Evolutionary conservation across 2,888 invertebrate species (phyloP), one percentile per base, ranked within the genome.

Genomic region (Ceratothoa steindachneri): DNA sequence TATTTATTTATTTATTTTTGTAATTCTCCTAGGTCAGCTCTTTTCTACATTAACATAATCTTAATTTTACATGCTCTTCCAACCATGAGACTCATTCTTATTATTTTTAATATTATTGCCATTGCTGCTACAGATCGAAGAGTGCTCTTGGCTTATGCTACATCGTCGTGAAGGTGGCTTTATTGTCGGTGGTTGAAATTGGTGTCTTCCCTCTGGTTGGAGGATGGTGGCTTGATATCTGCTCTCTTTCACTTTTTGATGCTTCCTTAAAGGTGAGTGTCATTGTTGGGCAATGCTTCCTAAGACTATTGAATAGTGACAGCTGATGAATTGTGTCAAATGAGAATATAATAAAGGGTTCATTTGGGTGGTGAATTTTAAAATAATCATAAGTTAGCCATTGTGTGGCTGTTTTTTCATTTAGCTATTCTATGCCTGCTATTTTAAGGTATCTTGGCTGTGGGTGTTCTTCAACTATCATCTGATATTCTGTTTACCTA

Each of bases 181-280:
- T 99, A 77, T 87, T 99, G 29, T 94, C 97, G 2, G 95, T 98
- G 51, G 92, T 97, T 29, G 99, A 99, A 87, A 95, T 99, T 77
- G 97, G 98, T 1, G 92, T 98, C 0, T 89, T 99, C 81, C 99
- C 99, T 0, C 86, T 98, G 3, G 91, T 98, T 22, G 98, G 97
- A 83, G 99, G 99, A 7, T 98, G 97, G 95, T 99, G 99, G 98
- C 86, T 99, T 75, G 99, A 99, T 83, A 92, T 99, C 73, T 99
- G 99, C 84, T 97, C 98, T 0, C 86, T 99, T 81, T 90, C 93
- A 0, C 89, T 95, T 88, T 93, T 95, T 81, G 94, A 95, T 83
- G 93, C 95, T 0, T 92, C 92, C 0, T 87, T 95, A 0, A 91
- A 91, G 83, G 94, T 94, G 83, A 15, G 73, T 1, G 1, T n/a